Base-by-base conservation (phyloP, 1,140 invertebrate genomes). In the Ooceraea biroi region DNA sequence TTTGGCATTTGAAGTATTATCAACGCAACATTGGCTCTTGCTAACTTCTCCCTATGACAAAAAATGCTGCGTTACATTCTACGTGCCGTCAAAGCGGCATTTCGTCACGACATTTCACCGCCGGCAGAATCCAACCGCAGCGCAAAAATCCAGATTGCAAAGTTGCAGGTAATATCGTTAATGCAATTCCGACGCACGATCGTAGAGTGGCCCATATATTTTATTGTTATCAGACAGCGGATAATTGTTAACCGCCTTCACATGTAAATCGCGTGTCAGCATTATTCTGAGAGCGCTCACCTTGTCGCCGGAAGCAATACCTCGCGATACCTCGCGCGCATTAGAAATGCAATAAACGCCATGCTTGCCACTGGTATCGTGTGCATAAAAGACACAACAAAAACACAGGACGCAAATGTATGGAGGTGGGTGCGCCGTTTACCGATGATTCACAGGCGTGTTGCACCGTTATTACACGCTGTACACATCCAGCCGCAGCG, bases 381-480 rank as follows among this genome's bases (percentile, higher is more conserved):
- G 66, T 52, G 72, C 85, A 36, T 77, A 69, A 72, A 83, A 82
- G 73, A 85, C 27, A 82, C 77, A 88, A 87, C 86, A 85, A 88
- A 88, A 87, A 88, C 76, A 85, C 46, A 25, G 41, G 41, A 57
- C 30, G 86, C 52, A 78, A 55, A 50, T 84, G 69, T 77, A 76
- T 30, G 46, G 48, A 66, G 63, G 72, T 88, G 86, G 87, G 87
- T 85, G 87, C 78, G 87, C 76, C 85, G 83, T 88, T 88, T 88
- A 36, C 82, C 86, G 86, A 88, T 88, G 86, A 88, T 85, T 88
- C 87, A 88, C 77, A 71, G 72, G 30, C 71, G 66, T n/a, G n/a
- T 48, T 57, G 87, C 86, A 84, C 85, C 82, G 85, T 88, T 88
- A 88, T 88, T 87, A 78, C 58, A 48, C 52, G 71, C 12, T 72